phyloP scores from a whole-genome alignment of 2,797 vertebrate genomes.

The Heteromormyrus szaboi region DNA sequence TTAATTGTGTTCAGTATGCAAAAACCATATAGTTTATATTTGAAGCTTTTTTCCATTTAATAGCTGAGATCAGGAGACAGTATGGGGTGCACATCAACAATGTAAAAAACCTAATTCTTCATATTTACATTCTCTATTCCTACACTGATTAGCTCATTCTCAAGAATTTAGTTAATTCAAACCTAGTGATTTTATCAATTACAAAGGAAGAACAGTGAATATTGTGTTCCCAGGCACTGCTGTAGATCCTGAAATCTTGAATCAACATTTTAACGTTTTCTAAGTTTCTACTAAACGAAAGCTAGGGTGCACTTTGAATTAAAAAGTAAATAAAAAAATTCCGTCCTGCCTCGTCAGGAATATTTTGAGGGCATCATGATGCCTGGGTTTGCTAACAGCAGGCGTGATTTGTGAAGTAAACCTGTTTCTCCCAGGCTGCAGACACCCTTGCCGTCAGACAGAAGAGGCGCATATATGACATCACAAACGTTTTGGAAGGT shows the following conservation, averaged over 20 bases:
- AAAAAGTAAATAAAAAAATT: not conserved
- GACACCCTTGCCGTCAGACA: slow-evolving; percentile 95
- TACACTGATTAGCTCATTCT: not conserved
- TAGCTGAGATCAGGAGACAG: not conserved
- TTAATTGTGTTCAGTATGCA: not conserved
- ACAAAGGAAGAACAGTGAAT: not conserved
- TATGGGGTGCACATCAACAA: not conserved
- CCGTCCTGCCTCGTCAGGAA: not conserved
- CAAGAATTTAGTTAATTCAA: not conserved
- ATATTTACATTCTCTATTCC: not conserved
- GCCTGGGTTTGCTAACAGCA: not conserved
- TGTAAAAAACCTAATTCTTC: not conserved
- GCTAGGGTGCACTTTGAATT: not conserved
- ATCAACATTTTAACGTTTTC: not conserved
- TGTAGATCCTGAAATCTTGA: not conserved
- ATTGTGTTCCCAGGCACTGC: not conserved
- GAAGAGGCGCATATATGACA: slow-evolving; percentile 95
- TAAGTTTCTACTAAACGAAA: not conserved
- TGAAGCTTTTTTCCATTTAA: not conserved
- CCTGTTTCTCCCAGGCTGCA: slow-evolving; percentile 69
- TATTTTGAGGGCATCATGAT: not conserved
- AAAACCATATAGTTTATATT: not conserved
- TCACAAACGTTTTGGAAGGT: slow-evolving; percentile 95
- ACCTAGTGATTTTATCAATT: not conserved
- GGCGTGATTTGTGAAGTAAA: not conserved